Conservation (phyloP, 2,888 invertebrate species). For the Pheosia tremula region DNA sequence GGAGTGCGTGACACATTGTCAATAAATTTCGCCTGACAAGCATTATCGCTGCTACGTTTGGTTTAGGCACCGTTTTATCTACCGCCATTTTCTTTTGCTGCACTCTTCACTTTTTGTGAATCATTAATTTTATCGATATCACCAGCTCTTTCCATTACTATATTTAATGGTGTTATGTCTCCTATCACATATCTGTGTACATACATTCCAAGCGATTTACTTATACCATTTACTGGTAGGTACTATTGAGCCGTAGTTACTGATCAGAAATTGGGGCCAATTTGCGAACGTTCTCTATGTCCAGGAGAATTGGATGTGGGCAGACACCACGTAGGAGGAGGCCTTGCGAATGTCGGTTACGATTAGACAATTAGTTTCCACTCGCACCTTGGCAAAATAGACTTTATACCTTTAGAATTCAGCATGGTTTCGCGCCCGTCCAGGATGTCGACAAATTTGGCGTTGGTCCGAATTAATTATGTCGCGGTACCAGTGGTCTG, state of each 20-base stretch:
- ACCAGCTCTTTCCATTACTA: conserved; percentile 21
- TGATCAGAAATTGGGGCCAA: conserved; percentile 63
- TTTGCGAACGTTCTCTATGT: conserved; percentile 56
- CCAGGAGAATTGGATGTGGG: conserved; percentile 79
- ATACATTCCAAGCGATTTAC: conserved; percentile 32
- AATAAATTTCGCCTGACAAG: conserved; percentile 56
- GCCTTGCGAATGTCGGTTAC: conserved; percentile 75
- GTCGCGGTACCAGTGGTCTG: conserved; percentile 56
- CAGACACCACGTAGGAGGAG: conserved; percentile 77
- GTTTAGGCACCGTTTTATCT: conserved; percentile 34
- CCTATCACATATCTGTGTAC: conserved; percentile 32
- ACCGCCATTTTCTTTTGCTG: conserved; percentile 29
- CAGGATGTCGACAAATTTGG: conserved; percentile 69
- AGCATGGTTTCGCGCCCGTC: conserved; percentile 55
- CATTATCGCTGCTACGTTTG: conserved; percentile 45
- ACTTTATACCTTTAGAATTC: conserved; percentile 61
- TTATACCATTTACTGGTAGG: conserved; percentile 14
- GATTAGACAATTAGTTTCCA: conserved; percentile 57
- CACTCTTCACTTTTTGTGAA: conserved; percentile 31
- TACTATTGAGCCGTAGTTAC: conserved; percentile 36
- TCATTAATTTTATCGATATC: conserved; percentile 29
- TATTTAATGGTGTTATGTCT: conserved; percentile 16
- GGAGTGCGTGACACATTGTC: conserved; percentile 66
- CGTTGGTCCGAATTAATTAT: conserved; percentile 76
- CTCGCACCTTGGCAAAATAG: conserved; percentile 49